phyloP scores from a whole-genome alignment of 2,888 invertebrate species.

The Chaitophorus viminalis region DNA sequence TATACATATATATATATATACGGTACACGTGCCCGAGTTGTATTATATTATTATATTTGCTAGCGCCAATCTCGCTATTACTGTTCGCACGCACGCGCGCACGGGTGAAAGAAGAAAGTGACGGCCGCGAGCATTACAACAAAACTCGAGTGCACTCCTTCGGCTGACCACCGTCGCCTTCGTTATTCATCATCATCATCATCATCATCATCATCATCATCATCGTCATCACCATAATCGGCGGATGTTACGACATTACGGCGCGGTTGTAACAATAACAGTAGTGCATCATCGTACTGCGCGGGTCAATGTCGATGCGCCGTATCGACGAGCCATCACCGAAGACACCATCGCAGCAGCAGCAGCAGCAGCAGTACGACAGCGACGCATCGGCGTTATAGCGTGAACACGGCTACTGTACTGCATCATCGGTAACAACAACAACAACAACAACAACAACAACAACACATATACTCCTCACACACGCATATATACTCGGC shows the following conservation, averaged over 20 bases:
- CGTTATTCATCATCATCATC: not conserved
- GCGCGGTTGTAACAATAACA: too few relatives aligned
- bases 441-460: too few relatives aligned
- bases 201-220: not conserved
- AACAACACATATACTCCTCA: too few relatives aligned
- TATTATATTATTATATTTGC: not conserved
- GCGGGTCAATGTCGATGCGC: slow-evolving; percentile 43
- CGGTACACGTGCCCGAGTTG: not conserved
- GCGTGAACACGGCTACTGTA: not conserved
- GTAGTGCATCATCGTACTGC: not conserved
- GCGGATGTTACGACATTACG: slow-evolving; percentile 34
- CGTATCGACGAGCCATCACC: not conserved
- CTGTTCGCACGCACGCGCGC: not conserved
- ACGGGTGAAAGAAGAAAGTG: slow-evolving; percentile 38
- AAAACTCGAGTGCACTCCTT: not conserved
- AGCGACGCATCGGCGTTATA: not conserved
- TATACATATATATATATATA: not conserved
- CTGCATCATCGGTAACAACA: too few relatives aligned
- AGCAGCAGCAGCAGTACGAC: not conserved
- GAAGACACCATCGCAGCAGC: too few relatives aligned
- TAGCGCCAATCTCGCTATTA: not conserved
- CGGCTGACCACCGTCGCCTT: not conserved
- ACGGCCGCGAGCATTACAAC: not conserved
- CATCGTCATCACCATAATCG: not conserved
- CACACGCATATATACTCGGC: not conserved